These are phyloP conservation scores for Yasuhikotakia modesta DNA, from an alignment of 2,797 vertebrate genomes.

Conservation along the genomic window DNA sequence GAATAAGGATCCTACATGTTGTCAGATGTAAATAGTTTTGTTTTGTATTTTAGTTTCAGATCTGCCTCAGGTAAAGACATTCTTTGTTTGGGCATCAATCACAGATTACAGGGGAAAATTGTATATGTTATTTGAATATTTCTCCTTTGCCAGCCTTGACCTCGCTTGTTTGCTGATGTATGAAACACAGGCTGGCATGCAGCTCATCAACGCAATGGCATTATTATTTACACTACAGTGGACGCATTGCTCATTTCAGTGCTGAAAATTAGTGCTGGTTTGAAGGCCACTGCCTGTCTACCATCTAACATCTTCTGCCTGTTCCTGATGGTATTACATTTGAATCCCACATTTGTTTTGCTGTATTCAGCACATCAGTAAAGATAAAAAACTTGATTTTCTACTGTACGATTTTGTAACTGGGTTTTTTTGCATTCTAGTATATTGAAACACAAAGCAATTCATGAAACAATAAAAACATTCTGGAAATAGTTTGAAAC, in stretches of 20 bases:
- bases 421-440: no score
- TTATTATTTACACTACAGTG: constrained; percentile 63
- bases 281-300: constrained; percentile 62
- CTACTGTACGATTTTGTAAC: not conserved
- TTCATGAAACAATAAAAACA: not conserved
- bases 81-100: constrained; percentile 6
- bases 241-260: constrained; percentile 57
- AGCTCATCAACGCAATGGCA: constrained; percentile 50
- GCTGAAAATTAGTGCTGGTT: constrained; percentile 61
- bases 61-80: not conserved
- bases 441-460: not conserved
- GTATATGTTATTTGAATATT: constrained; percentile 47
- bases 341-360: constrained; percentile 24
- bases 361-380: constrained; percentile 18
- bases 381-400: constrained; percentile 19
- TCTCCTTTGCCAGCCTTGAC: constrained; percentile 20
- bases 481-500: not conserved
- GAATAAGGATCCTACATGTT: not conserved
- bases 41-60: not conserved
- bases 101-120: constrained; percentile 24
- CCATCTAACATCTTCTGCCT: constrained; percentile 24
- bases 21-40: not conserved
- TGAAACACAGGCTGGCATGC: constrained; percentile 64
- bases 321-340: not conserved
- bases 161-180: constrained; percentile 63